Evolutionary conservation across 2,113 vertebrate species (phyloP), one percentile per base, ranked within the genome.

Genomic region (Corythaeola cristata): DNA sequence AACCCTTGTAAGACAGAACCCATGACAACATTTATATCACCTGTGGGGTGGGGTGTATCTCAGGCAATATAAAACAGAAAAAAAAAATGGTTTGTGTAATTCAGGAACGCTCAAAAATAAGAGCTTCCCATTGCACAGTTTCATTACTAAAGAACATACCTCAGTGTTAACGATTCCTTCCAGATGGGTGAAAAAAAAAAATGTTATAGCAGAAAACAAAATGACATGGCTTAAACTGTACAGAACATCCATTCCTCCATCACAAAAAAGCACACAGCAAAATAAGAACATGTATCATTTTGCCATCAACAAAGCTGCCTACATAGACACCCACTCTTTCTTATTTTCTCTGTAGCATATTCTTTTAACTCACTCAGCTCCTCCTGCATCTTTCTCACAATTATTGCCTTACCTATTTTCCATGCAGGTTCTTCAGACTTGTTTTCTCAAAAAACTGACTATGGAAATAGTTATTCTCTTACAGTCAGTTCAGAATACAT

Each of bases 261-360:
- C 56, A 80, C 0, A 4, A 88, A 74, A 91, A 95, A 95, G 63
- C 49, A 69, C 44, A 63, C 18, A 74, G 88, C 62, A 88, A 94
- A 94, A 88, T 93, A 96, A 90, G 96, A 93, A 88, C 79, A 91
- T 77, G 77, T 45, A 94, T 45, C 91, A 88, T 88, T 97, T 90
- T 94, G 68, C 55, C 82, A 87, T 85, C 91, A 92, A 93, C 89
- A 95, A 93, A 89, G 33, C 89, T 91, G 81, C 92, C 92, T 93
- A 95, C 96, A 63, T 4, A 93, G 62, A 91, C 77, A 0, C 96
- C 96, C 77, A 95, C 96, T 89, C 73, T 47, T 87, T 64, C 69
- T 93, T 95, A 79, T 91, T 94, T 97, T 92, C 45, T 81, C 74
- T 82, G 45, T 69, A 88, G 62, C 41, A 35, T n/a, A 24, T 72